Conservation (phyloP, 2,888 invertebrate species). For the Petrolisthes cinctipes region DNA sequence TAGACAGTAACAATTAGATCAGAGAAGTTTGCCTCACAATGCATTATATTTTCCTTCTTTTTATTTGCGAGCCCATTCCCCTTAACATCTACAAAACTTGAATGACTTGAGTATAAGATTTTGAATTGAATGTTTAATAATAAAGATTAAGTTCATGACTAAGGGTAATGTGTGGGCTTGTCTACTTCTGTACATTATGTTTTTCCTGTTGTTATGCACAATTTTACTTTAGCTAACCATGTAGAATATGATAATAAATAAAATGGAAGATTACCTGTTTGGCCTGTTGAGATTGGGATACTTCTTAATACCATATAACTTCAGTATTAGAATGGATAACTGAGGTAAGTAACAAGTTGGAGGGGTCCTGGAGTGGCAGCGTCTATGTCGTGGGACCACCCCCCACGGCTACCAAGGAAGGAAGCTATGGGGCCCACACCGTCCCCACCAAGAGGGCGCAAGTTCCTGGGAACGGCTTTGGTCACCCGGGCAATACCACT, state of each 20-base stretch:
- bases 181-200: slow-evolving; percentile 57
- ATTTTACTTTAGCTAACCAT: slow-evolving; percentile 60
- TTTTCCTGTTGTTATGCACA: slow-evolving; percentile 60
- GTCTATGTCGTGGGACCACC: no score
- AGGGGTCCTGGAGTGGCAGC: no score
- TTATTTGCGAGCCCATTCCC: slow-evolving; percentile 34
- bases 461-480: no score
- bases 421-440: no score
- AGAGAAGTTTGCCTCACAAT: slow-evolving; percentile 53
- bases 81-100: slow-evolving; percentile 15
- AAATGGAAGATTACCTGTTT: slow-evolving; percentile 36
- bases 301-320: background rate
- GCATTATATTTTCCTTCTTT: slow-evolving; percentile 37
- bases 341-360: no score
- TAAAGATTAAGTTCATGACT: slow-evolving; percentile 14
- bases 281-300: background rate
- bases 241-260: slow-evolving; percentile 55
- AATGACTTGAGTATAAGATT: background rate
- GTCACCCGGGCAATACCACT: no score
- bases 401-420: no score
- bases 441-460: no score
- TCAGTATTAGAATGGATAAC: no score
- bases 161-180: slow-evolving; percentile 46
- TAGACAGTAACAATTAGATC: slow-evolving; percentile 52
- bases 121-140: slow-evolving; percentile 1